Conservation (phyloP, 2,113 vertebrate genomes). For the Syngnathus floridae region DNA sequence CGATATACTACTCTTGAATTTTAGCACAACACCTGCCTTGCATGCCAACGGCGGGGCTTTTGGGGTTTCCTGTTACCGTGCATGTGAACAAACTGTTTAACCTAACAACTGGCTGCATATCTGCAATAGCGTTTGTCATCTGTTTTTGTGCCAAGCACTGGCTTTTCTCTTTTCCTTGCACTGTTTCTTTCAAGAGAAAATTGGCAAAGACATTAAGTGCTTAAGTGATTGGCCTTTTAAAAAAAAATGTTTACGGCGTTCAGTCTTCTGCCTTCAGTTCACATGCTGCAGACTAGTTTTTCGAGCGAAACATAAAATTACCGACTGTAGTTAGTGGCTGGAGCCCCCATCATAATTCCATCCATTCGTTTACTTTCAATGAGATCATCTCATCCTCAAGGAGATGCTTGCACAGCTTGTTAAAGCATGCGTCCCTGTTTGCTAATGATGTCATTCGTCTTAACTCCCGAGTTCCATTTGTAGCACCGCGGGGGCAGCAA, state of each 20-base stretch:
- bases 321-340: conserved; percentile 8
- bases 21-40: conserved; percentile 26
- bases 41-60: conserved; percentile 52
- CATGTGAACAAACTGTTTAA: conserved; percentile 57
- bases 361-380: not conserved
- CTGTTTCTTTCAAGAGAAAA: conserved; percentile 12
- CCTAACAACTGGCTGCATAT: conserved; percentile 41
- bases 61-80: conserved; percentile 49
- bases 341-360: conserved; percentile 6
- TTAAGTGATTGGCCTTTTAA: conserved; percentile 10
- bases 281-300: not conserved
- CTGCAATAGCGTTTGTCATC: conserved; percentile 32
- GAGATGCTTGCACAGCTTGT: not conserved
- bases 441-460: not conserved
- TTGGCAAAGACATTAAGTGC: conserved; percentile 15
- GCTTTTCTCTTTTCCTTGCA: conserved; percentile 33
- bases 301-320: not conserved
- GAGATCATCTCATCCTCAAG: not conserved
- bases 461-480: too few relatives aligned
- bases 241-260: conserved; percentile 16
- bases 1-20: not conserved
- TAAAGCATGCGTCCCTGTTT: not conserved
- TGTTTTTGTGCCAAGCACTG: conserved; percentile 50
- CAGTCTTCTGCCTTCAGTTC: conserved; percentile 25
- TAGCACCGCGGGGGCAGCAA: not conserved